Evolutionary conservation across 2,888 invertebrate genomes (phyloP), one percentile per base, ranked within the genome.

Genomic region (Agonum fuliginosum): DNA sequence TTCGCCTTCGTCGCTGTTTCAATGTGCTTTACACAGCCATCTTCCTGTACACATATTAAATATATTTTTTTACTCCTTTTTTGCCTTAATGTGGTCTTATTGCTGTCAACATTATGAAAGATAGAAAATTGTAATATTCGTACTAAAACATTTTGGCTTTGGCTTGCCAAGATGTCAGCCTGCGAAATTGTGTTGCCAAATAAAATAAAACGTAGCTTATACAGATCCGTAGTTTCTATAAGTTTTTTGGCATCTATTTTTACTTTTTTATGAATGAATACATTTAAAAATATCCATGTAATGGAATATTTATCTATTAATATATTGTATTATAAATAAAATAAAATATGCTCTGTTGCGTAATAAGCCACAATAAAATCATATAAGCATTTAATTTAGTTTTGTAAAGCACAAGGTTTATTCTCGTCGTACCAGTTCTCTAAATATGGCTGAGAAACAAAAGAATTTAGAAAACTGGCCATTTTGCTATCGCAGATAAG

Each of bases 21-120:
- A 24, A 27, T 30, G 71, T 41, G 67, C 67, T 67, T 67, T 67
- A 67, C 67, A 46, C 70, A 46, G 30, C 30, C 48, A 22, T 46
- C 69, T 69, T 46, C 27, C 54, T 54, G 54, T 62, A 62, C 58
- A 62, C 58, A 48, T 71, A 48, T 48, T 27, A 27, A 46, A 71
- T 46, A 71, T 71, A 46, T 71, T 71, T 71, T 71, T 71, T 71
- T 71, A 71, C 71, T 71, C 46, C 30, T 27, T 71, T 69, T 48
- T 51, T 51, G 58, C 34, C 58, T 62, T 17, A 30, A 62, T 62
- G 58, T 62, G 58, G 58, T 62, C 30, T 62, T 62, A 19, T 34
- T 62, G 19, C 51, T 51, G 51, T 51, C 51, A 51, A 22, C 58
- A 30, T 62, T 62, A 19, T 62, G 58, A 62, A 62, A 62, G 27